Conservation (phyloP, 2,113 vertebrate genomes). For the Zosterops hypoxanthus region DNA sequence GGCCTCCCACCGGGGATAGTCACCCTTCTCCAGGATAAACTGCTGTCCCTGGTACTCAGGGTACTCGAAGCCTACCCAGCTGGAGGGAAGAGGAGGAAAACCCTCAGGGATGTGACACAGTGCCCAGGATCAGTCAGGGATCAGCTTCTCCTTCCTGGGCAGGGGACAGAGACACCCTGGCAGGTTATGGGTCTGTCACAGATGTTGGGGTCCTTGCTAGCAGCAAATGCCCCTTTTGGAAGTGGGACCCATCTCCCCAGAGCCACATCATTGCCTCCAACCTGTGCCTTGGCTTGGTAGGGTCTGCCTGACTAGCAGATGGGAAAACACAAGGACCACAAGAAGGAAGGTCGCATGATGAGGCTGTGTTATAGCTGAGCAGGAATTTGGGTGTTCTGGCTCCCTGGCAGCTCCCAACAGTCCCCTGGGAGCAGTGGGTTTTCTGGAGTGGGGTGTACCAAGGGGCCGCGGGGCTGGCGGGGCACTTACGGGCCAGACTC, state of each 20-base stretch:
- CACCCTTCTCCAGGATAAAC: constrained; percentile 97
- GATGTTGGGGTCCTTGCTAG: neutral
- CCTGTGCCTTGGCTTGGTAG: fast-evolving
- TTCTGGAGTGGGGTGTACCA: neutral
- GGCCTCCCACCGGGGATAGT: constrained; percentile 91
- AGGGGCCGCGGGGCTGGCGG: neutral
- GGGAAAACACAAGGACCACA: neutral
- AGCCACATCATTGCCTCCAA: neutral
- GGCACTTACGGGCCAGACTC: constrained; percentile 91
- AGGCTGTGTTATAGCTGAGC: neutral
- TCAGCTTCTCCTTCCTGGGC: neutral
- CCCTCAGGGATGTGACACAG: neutral
- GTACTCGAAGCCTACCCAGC: constrained; percentile 94
- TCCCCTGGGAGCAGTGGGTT: neutral
- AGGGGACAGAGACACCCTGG: neutral
- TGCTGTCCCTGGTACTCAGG: constrained; percentile 97
- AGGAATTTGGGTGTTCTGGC: neutral
- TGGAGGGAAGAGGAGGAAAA: constrained; percentile 42
- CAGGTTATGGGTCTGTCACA: neutral
- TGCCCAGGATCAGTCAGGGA: neutral
- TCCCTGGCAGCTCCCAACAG: neutral
- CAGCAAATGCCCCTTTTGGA: neutral
- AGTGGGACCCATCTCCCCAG: neutral
- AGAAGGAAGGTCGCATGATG: fast-evolving
- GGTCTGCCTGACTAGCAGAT: neutral